Conservation (phyloP, 2,797 vertebrate species). For the Tolypeutes matacus region DNA sequence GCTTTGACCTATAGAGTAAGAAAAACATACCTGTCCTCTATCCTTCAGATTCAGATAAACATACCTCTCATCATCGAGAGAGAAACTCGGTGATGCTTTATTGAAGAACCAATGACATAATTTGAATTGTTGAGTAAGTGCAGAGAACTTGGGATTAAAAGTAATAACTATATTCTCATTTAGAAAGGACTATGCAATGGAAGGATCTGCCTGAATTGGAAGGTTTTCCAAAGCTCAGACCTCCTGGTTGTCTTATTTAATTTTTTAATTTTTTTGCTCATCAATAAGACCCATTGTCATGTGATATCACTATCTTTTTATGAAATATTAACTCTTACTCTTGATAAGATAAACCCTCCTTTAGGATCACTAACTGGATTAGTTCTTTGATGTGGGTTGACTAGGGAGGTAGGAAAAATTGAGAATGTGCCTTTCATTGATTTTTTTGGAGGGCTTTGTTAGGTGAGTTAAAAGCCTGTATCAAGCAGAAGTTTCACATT, state of each 20-base stretch:
- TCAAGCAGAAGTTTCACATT: conserved; percentile 28
- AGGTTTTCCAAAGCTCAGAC: not conserved
- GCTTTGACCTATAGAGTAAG: not conserved
- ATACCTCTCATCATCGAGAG: not conserved
- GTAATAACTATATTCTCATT: not conserved
- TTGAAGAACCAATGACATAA: not conserved
- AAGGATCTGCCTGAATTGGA: not conserved
- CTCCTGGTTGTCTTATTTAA: not conserved
- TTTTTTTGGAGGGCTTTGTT: conserved; percentile 50
- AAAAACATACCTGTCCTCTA: too few species aligned
- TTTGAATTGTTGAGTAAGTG: not conserved
- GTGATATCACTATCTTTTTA: not conserved
- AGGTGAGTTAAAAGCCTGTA: not conserved
- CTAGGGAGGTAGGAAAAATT: not conserved
- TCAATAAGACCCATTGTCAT: not conserved
- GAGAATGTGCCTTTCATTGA: not conserved
- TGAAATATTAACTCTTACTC: not conserved
- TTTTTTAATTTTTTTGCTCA: not conserved
- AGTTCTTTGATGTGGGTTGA: not conserved
- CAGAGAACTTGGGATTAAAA: conserved; percentile 23
- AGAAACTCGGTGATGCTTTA: not conserved
- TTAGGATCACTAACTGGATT: not conserved
- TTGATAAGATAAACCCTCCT: not conserved
- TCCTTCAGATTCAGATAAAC: not conserved
- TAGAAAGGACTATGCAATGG: not conserved